A percentile compares a stretch with the other conserved stretches of the same genome.
phyloP scores from a whole-genome alignment of 1,140 invertebrate genomes.

The Saxidomus purpurata region DNA sequence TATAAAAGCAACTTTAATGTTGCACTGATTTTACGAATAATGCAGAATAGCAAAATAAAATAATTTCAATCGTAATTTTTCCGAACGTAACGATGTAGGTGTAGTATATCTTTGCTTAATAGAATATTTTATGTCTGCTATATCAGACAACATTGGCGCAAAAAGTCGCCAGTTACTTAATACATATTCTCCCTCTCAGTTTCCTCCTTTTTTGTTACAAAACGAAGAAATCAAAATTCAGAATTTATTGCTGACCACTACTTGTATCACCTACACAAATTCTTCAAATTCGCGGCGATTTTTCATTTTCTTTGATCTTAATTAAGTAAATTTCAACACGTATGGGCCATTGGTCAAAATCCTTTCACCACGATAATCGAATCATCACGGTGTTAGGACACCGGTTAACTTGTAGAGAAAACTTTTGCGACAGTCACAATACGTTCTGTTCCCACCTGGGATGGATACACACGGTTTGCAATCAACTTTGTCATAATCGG shows the following conservation, averaged over 20 bases:
- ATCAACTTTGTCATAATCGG: conserved; percentile 60
- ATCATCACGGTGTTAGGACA: conserved; percentile 31
- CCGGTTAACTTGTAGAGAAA: conserved; percentile 19
- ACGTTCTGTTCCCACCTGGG: conserved; percentile 36
- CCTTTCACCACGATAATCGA: conserved; percentile 39
- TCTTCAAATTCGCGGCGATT: conserved; percentile 37
- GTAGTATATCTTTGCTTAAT: too few species aligned
- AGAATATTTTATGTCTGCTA: too few species aligned
- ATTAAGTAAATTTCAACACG: conserved; percentile 52
- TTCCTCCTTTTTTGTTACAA: too few species aligned
- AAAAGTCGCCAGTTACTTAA: too few species aligned
- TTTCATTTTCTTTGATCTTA: conserved; percentile 53
- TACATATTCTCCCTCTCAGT: too few species aligned
- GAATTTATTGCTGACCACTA: neutral
- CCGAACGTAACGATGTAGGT: too few species aligned
- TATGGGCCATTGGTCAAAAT: conserved; percentile 46
- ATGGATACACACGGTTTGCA: conserved; percentile 38
- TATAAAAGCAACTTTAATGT: too few species aligned
- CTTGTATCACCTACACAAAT: conserved; percentile 12
- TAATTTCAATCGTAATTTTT: too few species aligned
- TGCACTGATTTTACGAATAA: too few species aligned
- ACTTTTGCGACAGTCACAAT: conserved; percentile 26
- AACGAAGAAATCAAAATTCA: neutral
- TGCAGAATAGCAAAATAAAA: too few species aligned
- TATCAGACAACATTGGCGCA: too few species aligned